phyloP scores from a whole-genome alignment of 2,888 invertebrate species.

The Drosophila diplacantha region DNA sequence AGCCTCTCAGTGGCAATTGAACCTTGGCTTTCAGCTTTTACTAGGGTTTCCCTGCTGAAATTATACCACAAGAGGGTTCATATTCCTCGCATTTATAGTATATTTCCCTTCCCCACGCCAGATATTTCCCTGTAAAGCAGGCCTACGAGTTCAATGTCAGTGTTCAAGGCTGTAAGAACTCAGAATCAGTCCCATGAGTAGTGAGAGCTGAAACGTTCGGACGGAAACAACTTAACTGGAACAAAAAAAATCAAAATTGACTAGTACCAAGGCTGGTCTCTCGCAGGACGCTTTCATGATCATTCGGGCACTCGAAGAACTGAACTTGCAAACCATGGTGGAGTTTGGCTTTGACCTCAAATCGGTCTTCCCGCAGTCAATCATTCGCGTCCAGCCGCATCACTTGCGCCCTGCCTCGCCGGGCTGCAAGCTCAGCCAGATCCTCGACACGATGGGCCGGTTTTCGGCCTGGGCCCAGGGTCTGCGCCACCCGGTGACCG shows the following conservation, averaged over 20 bases:
- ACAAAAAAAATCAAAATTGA: not conserved
- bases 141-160: not conserved
- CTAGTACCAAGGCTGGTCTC: not conserved
- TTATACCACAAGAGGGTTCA: no score
- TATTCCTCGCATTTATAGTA: no score
- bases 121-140: not conserved
- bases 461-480: constrained; percentile 85
- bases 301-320: not conserved
- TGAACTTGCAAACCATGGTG: constrained; percentile 3
- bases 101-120: no score
- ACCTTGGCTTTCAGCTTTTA: not conserved
- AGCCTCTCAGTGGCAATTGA: not conserved
- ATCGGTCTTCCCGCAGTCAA: constrained; percentile 26
- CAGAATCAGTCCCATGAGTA: not conserved
- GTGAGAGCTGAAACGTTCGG: not conserved
- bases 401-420: not conserved
- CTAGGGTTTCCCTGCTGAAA: no score
- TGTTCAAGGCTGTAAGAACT: fast-evolving
- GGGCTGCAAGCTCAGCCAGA: constrained; percentile 69
- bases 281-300: not conserved
- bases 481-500: constrained; percentile 84
- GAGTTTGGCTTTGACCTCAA: constrained; percentile 25
- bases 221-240: not conserved
- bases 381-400: constrained; percentile 28
- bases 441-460: constrained; percentile 84